phyloP scores from a whole-genome alignment of 1,140 invertebrate species.

The Tetragnatha versicolor region DNA sequence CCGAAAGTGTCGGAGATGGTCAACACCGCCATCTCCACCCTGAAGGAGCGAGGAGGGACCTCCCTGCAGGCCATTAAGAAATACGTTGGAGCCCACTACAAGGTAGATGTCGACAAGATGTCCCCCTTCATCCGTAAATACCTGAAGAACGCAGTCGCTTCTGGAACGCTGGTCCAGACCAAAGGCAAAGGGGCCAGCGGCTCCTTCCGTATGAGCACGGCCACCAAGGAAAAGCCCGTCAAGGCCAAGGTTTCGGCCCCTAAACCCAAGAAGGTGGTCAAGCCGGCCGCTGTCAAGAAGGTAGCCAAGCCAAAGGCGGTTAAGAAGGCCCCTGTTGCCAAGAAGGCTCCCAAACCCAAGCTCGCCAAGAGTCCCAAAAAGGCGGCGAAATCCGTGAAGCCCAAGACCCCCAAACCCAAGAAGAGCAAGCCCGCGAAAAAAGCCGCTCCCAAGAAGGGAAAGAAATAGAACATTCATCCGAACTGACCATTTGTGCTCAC shows the following conservation, averaged over 20 bases:
- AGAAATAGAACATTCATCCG: conserved; percentile 18
- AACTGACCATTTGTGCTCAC: background rate
- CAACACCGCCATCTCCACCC: conserved; percentile 54
- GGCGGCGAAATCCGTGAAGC: conserved; percentile 50
- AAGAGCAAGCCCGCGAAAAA: conserved; percentile 45
- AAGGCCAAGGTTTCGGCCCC: conserved; percentile 10
- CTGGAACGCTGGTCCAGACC: conserved; percentile 69
- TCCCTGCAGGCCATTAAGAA: conserved; percentile 73
- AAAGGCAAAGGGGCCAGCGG: conserved; percentile 72
- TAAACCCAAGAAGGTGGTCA: conserved; percentile 26
- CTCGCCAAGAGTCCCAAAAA: conserved; percentile 55
- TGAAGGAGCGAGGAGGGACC: conserved; percentile 69
- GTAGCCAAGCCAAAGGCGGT: conserved; percentile 46
- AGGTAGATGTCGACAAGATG: conserved; percentile 69
- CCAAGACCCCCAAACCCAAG: conserved; percentile 50
- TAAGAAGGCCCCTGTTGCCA: conserved; percentile 17
- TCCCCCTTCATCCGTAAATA: conserved; percentile 71
- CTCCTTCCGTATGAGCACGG: conserved; percentile 68
- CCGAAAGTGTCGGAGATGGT: conserved; percentile 60
- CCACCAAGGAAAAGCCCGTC: conserved; percentile 56
- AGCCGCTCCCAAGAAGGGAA: conserved; percentile 49
- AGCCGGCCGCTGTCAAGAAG: conserved; percentile 23
- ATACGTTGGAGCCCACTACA: conserved; percentile 70
- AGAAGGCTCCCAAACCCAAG: conserved; percentile 36
- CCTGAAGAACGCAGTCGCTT: conserved; percentile 68